Evolutionary conservation across 1,140 invertebrate species (phyloP).

Genomic region (Mesaphorura yosii): DNA sequence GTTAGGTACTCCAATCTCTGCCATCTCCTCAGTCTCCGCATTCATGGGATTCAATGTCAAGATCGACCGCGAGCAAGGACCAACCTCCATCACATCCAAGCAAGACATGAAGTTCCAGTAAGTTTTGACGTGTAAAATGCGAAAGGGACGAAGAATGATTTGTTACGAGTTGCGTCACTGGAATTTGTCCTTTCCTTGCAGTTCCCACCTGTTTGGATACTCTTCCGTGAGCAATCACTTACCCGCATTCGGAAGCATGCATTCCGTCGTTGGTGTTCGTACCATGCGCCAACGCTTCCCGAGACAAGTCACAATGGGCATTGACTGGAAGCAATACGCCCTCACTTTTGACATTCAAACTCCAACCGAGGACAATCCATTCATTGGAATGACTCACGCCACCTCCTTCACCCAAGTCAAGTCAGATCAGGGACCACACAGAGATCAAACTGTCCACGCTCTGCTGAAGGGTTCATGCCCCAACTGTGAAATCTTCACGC

Average conservation of each 20-base stretch:
- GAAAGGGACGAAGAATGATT: neutral
- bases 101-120: constrained; percentile 20
- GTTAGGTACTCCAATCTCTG: constrained; percentile 25
- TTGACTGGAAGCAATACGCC: constrained; percentile 20
- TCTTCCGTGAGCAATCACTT: constrained; percentile 23
- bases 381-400: constrained; percentile 23
- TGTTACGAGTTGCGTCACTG: neutral
- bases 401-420: constrained; percentile 17
- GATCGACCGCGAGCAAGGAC: constrained; percentile 17
- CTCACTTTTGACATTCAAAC: constrained; percentile 18
- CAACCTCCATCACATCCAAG: constrained; percentile 13
- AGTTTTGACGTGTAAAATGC: constrained; percentile 3
- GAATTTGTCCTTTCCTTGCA: constrained; percentile 5
- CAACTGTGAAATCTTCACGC: constrained; percentile 11
- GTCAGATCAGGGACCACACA: constrained; percentile 6
- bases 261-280: constrained; percentile 22
- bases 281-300: constrained; percentile 21
- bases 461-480: constrained; percentile 19
- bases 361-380: constrained; percentile 28
- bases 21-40: constrained; percentile 15
- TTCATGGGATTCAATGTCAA: constrained; percentile 16
- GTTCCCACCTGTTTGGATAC: constrained; percentile 8
- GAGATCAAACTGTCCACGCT: constrained; percentile 6
- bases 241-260: constrained; percentile 23
- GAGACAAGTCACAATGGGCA: constrained; percentile 23